Conservation (phyloP, 23 tunicate genomes). For the Halocynthia aurantium region DNA sequence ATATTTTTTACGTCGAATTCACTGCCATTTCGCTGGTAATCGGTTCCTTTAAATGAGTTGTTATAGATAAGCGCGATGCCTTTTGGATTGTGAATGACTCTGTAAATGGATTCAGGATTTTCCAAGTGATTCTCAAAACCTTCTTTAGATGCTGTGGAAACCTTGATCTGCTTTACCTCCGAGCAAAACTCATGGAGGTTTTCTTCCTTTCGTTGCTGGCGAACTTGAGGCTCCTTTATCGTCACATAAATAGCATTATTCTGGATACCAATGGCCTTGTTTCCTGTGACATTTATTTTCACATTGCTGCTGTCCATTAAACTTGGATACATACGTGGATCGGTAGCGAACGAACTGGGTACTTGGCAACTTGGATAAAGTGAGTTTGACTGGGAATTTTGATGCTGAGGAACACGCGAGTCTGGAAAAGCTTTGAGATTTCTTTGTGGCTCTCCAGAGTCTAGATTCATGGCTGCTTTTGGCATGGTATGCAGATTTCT, state of each 20-base stretch:
- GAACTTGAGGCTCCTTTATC: background rate
- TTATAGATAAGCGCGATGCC: slow-evolving; percentile 44
- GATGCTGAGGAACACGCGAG: too few species aligned
- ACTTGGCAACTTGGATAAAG: too few species aligned
- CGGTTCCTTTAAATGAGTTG: slow-evolving; percentile 18
- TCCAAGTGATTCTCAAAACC: slow-evolving; percentile 15
- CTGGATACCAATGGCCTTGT: slow-evolving; percentile 8
- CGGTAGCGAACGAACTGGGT: too few species aligned
- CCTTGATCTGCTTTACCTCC: background rate
- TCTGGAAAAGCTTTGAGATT: too few species aligned
- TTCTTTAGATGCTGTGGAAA: background rate
- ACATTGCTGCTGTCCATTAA: too few species aligned
- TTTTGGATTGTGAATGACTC: slow-evolving; percentile 23
- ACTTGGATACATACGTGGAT: too few species aligned
- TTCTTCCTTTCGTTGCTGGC: background rate
- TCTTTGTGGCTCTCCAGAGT: too few species aligned
- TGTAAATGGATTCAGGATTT: slow-evolving; percentile 16
- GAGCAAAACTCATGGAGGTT: slow-evolving; percentile 8
- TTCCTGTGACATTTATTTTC: background rate
- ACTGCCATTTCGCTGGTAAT: slow-evolving; percentile 27
- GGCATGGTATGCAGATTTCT: too few species aligned
- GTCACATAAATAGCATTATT: background rate
- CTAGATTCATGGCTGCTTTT: too few species aligned
- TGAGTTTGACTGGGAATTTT: too few species aligned
- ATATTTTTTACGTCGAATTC: slow-evolving; percentile 26